Percentiles rank a stretch among this genome's conserved stretches.
phyloP scores from a whole-genome alignment of 2,797 vertebrate species.

The Enoplosus armatus region DNA sequence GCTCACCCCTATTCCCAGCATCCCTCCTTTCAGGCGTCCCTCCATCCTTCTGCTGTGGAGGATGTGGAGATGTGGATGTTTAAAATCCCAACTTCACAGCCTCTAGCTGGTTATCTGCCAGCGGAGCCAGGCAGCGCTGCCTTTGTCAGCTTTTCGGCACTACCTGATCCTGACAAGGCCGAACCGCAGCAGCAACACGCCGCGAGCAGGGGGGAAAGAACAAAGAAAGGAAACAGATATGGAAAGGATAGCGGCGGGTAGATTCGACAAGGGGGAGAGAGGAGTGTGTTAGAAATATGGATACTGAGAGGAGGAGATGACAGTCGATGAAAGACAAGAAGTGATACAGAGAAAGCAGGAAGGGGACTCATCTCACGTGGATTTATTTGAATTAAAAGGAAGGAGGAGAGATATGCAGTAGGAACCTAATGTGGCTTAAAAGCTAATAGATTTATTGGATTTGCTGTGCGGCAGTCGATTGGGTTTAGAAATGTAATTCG shows the following conservation, averaged over 20 bases:
- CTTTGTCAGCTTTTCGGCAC: conserved; percentile 61
- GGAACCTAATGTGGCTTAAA: conserved; percentile 13
- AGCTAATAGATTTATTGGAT: conserved; percentile 38
- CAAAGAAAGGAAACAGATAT: conserved; percentile 46
- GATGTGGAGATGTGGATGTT: conserved; percentile 44
- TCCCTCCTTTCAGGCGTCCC: conserved; percentile 36
- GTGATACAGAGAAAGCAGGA: conserved; percentile 25
- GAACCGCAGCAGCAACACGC: conserved; percentile 35
- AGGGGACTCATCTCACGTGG: conserved; percentile 14
- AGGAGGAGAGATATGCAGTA: conserved; percentile 8
- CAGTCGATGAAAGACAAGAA: conserved; percentile 31
- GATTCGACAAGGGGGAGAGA: conserved; percentile 18
- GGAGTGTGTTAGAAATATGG: conserved; percentile 34
- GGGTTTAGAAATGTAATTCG: conserved; percentile 29
- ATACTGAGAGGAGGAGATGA: conserved; percentile 26
- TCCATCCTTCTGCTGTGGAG: conserved; percentile 26
- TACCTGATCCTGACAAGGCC: conserved; percentile 64
- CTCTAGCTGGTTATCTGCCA: conserved; percentile 32
- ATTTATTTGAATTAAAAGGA: conserved; percentile 54
- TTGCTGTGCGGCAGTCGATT: conserved; percentile 1
- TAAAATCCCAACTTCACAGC: conserved; percentile 49
- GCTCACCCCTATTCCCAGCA: neutral
- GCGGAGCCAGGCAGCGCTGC: conserved; percentile 22
- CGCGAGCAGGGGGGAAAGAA: conserved; percentile 28
- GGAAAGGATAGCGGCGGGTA: conserved; percentile 12